Evolutionary conservation across 2,797 vertebrate genomes (phyloP), one percentile per base, ranked within the genome.

Genomic region (Rhinogobio ventralis): DNA sequence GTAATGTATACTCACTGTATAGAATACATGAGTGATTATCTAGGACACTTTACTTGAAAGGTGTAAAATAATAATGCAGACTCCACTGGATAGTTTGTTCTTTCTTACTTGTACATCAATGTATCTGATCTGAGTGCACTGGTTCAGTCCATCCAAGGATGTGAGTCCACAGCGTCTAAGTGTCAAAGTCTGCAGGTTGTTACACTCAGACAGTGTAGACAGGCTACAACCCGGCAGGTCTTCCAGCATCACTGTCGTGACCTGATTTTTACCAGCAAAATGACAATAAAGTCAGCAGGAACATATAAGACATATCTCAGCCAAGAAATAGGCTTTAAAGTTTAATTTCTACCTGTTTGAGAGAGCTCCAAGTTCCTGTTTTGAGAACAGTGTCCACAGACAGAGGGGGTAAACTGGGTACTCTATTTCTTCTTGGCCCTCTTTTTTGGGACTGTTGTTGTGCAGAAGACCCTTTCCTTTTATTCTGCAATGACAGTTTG

Each of bases 61-160:
- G 7, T 55, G 33, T 33, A 25, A 76, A 76, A 25, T 76, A 76
- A 57, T 28, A 30, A 51, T 74, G 30, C 30, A 46, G 17, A 28
- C n/a, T 62, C 14, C 25, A 64, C 23, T 66, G n/a, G 53, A 46
- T 20, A 33, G 11, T 67, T 67, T 81, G 49, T 69, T 78, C 25
- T 28, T n/a, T 45, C 87, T 72, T 75, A 98, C 98, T 96, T 97
- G 96, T 14, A 93, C 93, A 83, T 99, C 96, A 60, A 98, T 92
- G 84, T 95, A 95, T 89, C 94, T 92, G 4, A 99, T 92, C 28
- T 94, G 87, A 90, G 89, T 90, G 88, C 97, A 95, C 46, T 88
- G 90, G 84, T 76, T 94, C 86, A 99, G 74, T 86, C 95, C 92
- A 7, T 97, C 95, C 89, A 99, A 88, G 0, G 95, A 92, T 86